Conservation (phyloP, 2,888 invertebrate genomes). For the Isoperla grammatica region DNA sequence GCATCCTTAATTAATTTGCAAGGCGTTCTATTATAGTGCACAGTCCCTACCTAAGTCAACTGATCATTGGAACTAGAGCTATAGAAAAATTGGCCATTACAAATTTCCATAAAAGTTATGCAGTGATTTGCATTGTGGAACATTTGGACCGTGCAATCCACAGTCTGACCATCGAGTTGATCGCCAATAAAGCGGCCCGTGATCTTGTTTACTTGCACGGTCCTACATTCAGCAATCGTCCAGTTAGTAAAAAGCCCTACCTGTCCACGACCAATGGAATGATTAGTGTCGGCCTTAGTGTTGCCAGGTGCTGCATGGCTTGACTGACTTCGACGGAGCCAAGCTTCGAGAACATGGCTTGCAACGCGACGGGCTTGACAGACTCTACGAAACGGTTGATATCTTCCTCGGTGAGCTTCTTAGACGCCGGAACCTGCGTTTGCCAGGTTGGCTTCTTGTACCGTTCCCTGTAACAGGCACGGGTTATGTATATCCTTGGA, state of each 20-base stretch:
- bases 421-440: conserved; percentile 57
- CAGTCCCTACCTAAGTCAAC: too few relatives aligned
- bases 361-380: conserved; percentile 66
- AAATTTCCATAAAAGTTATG: too few relatives aligned
- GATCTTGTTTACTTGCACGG: too few relatives aligned
- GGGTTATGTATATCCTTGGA: neutral
- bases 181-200: too few relatives aligned
- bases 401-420: conserved; percentile 70
- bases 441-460: conserved; percentile 61
- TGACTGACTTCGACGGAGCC: conserved; percentile 57
- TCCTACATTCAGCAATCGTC: neutral
- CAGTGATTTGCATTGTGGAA: too few relatives aligned
- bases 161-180: too few relatives aligned
- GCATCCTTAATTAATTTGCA: too few relatives aligned
- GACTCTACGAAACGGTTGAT: conserved; percentile 74
- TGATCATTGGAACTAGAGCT: too few relatives aligned
- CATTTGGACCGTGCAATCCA: too few relatives aligned
- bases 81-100: too few relatives aligned
- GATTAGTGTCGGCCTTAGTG: conserved; percentile 73
- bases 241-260: conserved; percentile 40
- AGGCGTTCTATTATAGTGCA: too few relatives aligned
- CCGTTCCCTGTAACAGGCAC: conserved; percentile 53
- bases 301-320: conserved; percentile 69
- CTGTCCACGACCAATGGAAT: conserved; percentile 78
- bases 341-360: conserved; percentile 71